Base-by-base conservation (phyloP, 2,113 vertebrate species). In the Salvelinus fontinalis region DNA sequence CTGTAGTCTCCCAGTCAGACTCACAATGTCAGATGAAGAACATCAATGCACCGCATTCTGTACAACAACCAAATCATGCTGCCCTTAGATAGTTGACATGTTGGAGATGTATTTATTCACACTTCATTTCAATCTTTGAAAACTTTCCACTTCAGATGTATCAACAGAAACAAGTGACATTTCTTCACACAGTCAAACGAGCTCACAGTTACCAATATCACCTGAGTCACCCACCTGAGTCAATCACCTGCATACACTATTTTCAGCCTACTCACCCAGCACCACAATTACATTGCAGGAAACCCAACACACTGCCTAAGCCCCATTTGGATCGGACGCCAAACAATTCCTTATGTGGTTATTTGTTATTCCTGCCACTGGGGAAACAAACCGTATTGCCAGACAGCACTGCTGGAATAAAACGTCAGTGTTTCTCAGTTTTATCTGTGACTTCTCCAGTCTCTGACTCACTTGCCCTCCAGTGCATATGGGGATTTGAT, bases 321-420 rank as follows among this genome's bases (percentile, higher is more conserved):
- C 59, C 13, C 60, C 13, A 51, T 70, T 79, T 66, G 62, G 77
- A 64, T 71, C 78, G 81, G 77, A 84, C 65, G 79, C 78, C 81
- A 78, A 44, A 7, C 86, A 85, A 84, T 81, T 75, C 75, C 66
- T 48, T 84, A 82, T 78, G 64, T 75, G n/a, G 75, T 85, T 87
- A 62, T 24, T n/a, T 62, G 59, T 62, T 6, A 62, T 62, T 22
- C 18, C 59, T 22, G 7, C 24, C 70, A 73, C 65, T 59, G 14
- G 74, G 65, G 67, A 5, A 18, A 73, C 76, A 85, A 71, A 81
- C 79, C 54, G 74, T 84, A 79, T 22, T 20, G 57, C 51, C 54
- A 59, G 20, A 73, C 5, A 20, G 70, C 71, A 67, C 66, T 48
- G 67, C 57, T 31, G 27, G 70, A 59, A 22, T 13, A 11, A 76